phyloP scores from a whole-genome alignment of 2,888 invertebrate genomes.

The Rotaria magnacalcarata region DNA sequence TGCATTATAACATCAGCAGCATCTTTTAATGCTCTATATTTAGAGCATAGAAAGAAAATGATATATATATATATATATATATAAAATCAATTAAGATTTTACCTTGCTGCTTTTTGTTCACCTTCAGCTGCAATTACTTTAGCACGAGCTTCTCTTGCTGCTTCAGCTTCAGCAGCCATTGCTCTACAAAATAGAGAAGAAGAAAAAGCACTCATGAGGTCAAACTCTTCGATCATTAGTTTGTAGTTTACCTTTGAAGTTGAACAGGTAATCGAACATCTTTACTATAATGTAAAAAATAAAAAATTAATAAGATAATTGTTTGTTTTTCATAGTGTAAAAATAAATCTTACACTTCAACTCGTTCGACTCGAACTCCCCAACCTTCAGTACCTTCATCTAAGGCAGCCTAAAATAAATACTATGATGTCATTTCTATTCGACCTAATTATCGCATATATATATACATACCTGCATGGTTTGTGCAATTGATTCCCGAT shows the following conservation, averaged over 20 bases:
- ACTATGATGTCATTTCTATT: too few species aligned
- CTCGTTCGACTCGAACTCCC: constrained; percentile 59
- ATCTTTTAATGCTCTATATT: constrained; percentile 69
- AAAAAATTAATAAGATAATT: not conserved
- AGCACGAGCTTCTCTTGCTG: constrained; percentile 55
- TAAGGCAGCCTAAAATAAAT: constrained; percentile 51
- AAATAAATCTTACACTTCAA: constrained; percentile 52
- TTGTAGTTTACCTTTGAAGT: constrained; percentile 49
- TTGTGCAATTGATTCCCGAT: constrained; percentile 42
- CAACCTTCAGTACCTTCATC: constrained; percentile 54
- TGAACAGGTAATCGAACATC: constrained; percentile 55
- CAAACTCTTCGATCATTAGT: too few species aligned
- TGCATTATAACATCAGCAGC: constrained; percentile 78
- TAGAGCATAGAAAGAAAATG: not conserved
- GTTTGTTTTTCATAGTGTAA: not conserved
- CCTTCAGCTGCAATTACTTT: constrained; percentile 53
- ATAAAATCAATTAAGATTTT: not conserved
- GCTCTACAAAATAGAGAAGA: constrained; percentile 49
- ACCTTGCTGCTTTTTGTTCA: constrained; percentile 65
- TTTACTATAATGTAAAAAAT: constrained; percentile 49
- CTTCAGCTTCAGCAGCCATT: constrained; percentile 58
- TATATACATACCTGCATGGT: constrained; percentile 29
- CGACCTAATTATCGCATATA: too few species aligned
- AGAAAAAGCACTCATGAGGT: too few species aligned
- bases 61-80: too few species aligned